Evolutionary conservation across 37 sponge, comb jelly and placozoan species (phyloP).

Genomic region (Aphrocallistes beatrix): DNA sequence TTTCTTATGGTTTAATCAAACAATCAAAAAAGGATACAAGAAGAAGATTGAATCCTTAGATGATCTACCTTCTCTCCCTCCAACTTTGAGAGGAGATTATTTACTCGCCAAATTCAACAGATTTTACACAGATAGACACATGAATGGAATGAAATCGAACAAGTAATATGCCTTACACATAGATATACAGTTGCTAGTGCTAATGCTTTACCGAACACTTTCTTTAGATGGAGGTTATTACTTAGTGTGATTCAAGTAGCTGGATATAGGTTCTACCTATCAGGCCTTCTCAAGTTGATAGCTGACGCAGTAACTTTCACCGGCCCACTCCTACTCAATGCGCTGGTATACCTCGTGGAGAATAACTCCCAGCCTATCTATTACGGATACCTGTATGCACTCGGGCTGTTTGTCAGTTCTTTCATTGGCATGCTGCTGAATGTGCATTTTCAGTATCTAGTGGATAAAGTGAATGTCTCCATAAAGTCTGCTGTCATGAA

Average conservation of each 20-base stretch:
- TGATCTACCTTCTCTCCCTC: not conserved
- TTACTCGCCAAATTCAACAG: not conserved
- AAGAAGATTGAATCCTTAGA: not conserved
- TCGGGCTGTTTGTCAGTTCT: not conserved
- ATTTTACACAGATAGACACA: not conserved
- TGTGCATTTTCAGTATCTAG: constrained; percentile 29
- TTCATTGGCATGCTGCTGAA: not conserved
- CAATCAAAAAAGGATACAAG: not conserved
- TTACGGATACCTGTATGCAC: not conserved
- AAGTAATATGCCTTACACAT: not conserved
- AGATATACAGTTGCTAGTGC: no score
- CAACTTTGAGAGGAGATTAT: not conserved
- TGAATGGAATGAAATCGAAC: not conserved
- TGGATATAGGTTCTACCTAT: constrained; percentile 85
- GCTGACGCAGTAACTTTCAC: constrained; percentile 68
- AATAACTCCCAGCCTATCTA: constrained; percentile 24
- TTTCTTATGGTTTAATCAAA: not conserved
- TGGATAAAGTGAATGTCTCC: constrained; percentile 68
- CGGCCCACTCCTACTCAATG: constrained; percentile 77
- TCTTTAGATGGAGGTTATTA: not conserved
- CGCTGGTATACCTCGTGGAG: constrained; percentile 70
- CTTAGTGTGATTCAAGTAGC: constrained; percentile 54
- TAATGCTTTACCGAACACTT: not conserved
- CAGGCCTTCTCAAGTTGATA: constrained; percentile 66
- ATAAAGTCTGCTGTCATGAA: constrained; percentile 68